Base-by-base conservation (phyloP, 2,797 vertebrate species). In the Bovichtus diacanthus region DNA sequence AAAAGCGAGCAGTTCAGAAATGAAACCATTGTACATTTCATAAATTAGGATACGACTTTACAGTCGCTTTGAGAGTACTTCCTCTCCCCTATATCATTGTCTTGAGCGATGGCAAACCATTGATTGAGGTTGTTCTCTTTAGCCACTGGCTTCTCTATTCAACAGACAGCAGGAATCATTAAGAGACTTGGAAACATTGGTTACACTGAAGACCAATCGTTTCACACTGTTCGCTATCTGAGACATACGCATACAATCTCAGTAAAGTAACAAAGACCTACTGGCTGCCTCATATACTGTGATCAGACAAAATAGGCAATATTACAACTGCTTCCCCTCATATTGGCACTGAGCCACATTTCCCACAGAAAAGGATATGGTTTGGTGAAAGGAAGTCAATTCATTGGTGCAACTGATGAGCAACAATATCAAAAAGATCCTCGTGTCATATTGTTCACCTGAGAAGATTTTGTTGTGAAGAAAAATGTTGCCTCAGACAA, bases 1-100 rank as follows among this genome's bases (percentile, higher is more conserved):
- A 88, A 47, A 84, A 88, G 77, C 67, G 82, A 80, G 68, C 56
- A 18, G 27, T 62, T 62, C 10, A 80, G 67, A 74, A 89, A 85
- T 80, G 73, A 66, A 74, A 70, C 49, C 75, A 41, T 25, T 70
- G 38, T 65, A 61, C 46, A 84, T 87, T 90, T 84, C 25, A 56
- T 73, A 54, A 80, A 88, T 71, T 74, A 78, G 56, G 62, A 85
- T 80, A 53, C 83, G 4, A 71, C 71, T 74, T 56, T 74, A 76
- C 68, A 87, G 76, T 58, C 80, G 66, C 61, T 84, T 83, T 70
- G 55, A 49, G 50, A 79, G 83, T 78, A 70, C 68, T 50, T 70
- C 70, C 59, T 64, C 68, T 59, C 39, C n/a, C 61, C 21, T 27
- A 6, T 21, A 70, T 70, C 53, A 55, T 29, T n/a, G 69, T 78